phyloP scores from a whole-genome alignment of 2,797 vertebrate genomes.

The Geotrypetes seraphini region DNA sequence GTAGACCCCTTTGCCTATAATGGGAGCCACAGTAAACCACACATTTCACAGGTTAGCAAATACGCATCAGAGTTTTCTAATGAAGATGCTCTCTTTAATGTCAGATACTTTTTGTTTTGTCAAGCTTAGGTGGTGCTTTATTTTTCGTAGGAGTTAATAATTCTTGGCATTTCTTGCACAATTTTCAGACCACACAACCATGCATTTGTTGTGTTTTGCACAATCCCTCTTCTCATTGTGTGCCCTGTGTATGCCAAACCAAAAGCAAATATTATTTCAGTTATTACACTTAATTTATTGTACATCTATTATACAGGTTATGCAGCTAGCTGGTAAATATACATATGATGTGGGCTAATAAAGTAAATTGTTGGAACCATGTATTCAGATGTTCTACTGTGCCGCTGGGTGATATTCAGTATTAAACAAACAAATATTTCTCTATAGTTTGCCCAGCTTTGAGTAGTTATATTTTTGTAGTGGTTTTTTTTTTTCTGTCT shows the following conservation, averaged over 20 bases:
- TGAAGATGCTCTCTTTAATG: too few species aligned
- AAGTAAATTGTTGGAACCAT: too few species aligned
- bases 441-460: too few species aligned
- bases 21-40: too few species aligned
- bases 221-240: slow-evolving; percentile 21
- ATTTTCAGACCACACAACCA: slow-evolving; percentile 40
- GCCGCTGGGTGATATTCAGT: too few species aligned
- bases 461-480: too few species aligned
- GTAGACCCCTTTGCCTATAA: too few species aligned
- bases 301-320: slow-evolving; percentile 27
- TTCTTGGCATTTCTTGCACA: slow-evolving; percentile 33
- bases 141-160: slow-evolving; percentile 40
- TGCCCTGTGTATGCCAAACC: slow-evolving; percentile 23
- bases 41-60: too few species aligned
- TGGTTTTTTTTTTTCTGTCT: too few species aligned
- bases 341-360: slow-evolving; percentile 1
- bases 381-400: too few species aligned
- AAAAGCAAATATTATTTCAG: slow-evolving; percentile 20
- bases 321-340: slow-evolving; percentile 14
- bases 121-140: slow-evolving; percentile 33
- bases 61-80: too few species aligned
- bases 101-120: slow-evolving; percentile 27
- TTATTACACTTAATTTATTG: slow-evolving; percentile 16
- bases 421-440: too few species aligned
- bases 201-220: slow-evolving; percentile 27